Evolutionary conservation across 2,113 vertebrate species (phyloP), one percentile per base, ranked within the genome.

Genomic region (Rhinolophus ferrumequinum): DNA sequence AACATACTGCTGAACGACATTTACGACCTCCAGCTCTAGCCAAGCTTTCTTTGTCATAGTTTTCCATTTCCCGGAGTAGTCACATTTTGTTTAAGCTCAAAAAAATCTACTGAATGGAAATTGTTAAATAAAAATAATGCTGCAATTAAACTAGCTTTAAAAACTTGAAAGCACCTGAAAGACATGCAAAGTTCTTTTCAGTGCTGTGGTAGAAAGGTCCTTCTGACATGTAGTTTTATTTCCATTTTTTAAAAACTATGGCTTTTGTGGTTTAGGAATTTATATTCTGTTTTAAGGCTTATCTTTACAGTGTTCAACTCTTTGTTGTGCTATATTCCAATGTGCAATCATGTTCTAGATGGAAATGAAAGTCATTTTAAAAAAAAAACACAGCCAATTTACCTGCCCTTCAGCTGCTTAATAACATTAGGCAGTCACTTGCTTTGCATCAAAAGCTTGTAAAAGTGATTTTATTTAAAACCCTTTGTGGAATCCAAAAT

Each of bases 391-490:
- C 58, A 97, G 84, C 26, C 88, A 98, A 97, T 98, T 98, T 98
- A 97, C 97, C 95, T 98, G 92, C 77, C 90, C 97, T 98, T 98
- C 98, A 97, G 88, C 86, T 97, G 96, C 97, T 98, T 97, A 97
- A 97, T 97, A 98, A 97, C 80, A 97, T 98, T 98, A 97, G 86
- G 94, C 97, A 97, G 97, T 95, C 93, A 95, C 96, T 97, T 97
- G 97, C 84, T 95, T 97, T 97, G 90, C 96, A 94, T 97, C 88
- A 97, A 97, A 95, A 93, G 77, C 94, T 95, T n/a, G 0, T 97
- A 95, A 98, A 98, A 97, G 76, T 90, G 89, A 98, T 97, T 98
- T 97, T 97, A 83, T 95, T 95, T 95, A 98, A 98, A 98, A 93
- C 75, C 95, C 95, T 98, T 98, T 97, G 97, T 98, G 93, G 98